Evolutionary conservation across 2,888 invertebrate genomes (phyloP), one percentile per base, ranked within the genome.

Genomic region (Rhodophaea formosa): DNA sequence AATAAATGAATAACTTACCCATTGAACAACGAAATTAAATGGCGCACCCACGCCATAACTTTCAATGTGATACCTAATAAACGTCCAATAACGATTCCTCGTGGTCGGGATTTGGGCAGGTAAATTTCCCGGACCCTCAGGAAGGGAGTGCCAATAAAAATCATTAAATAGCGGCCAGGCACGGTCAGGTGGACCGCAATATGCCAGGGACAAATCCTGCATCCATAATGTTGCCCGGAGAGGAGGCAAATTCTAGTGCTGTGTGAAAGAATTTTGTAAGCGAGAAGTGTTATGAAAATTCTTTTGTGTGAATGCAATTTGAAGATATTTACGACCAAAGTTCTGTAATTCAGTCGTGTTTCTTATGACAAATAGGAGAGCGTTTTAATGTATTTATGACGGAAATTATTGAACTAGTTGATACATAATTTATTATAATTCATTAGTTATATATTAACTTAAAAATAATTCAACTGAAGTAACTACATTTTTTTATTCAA

Each of bases 41-140:
- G 14, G 30, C 46, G 45, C 47, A 15, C 39, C 47, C 47, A 49
- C 30, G 43, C 42, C 69, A 66, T 82, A 79, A 81, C 80, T 77
- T 80, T 71, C 75, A 76, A 80, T 79, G 78, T 74, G 75, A 71
- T 78, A 74, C 77, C 74, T 80, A 80, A 81, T 84, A 83, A 82
- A 78, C 77, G 84, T 84, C 81, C 77, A 81, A 85, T 85, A 84
- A 77, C 72, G 78, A 80, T 79, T 80, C 75, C 78, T 76, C 75
- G 79, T 72, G 72, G 74, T 68, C 67, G 59, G 71, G 67, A 63
- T 72, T 72, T 74, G 71, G 71, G 62, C 80, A 81, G 82, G 83
- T 82, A 83, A 80, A 82, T 81, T 80, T 79, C 74, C 74, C 77
- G 71, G 79, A 74, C 77, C 68, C 71, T 71, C 74, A 72, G 79